A percentile compares a stretch with the other conserved stretches of the same genome.
Evolutionary conservation across 2,797 vertebrate species (phyloP).

Genomic region (Cirrhinus mrigala): DNA sequence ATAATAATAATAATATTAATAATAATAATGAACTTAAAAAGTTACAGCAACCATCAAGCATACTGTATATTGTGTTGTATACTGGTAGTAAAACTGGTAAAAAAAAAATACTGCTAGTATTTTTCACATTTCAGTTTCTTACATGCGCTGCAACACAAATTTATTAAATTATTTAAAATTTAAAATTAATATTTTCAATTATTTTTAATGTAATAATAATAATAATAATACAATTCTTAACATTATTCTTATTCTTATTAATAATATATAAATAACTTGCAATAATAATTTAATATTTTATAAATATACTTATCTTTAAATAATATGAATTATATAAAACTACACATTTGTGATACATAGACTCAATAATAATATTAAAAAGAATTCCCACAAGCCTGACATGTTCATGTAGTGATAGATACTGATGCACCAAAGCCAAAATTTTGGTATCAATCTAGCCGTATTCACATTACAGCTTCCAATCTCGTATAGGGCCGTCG

Average conservation of each 20-base stretch:
- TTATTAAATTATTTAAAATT: not conserved
- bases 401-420: no score
- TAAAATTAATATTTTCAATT: not conserved
- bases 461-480: not conserved
- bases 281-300: not conserved
- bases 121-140: not conserved
- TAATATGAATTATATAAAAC: not conserved
- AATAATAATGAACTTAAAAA: not conserved
- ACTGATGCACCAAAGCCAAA: not conserved
- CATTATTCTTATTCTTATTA: not conserved
- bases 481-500: not conserved
- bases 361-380: not conserved
- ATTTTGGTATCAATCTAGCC: not conserved
- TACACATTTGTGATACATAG: not conserved
- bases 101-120: no score
- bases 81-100: not conserved
- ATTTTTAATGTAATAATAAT: not conserved
- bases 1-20: no score
- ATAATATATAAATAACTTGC: not conserved
- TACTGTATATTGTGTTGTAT: not conserved
- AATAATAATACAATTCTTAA: not conserved
- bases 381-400: not conserved
- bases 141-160: not conserved
- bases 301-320: not conserved
- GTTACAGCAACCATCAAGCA: not conserved